These are phyloP conservation scores for Chironomus tentans DNA, from an alignment of 2,888 invertebrate species.

Conservation along the genomic window DNA sequence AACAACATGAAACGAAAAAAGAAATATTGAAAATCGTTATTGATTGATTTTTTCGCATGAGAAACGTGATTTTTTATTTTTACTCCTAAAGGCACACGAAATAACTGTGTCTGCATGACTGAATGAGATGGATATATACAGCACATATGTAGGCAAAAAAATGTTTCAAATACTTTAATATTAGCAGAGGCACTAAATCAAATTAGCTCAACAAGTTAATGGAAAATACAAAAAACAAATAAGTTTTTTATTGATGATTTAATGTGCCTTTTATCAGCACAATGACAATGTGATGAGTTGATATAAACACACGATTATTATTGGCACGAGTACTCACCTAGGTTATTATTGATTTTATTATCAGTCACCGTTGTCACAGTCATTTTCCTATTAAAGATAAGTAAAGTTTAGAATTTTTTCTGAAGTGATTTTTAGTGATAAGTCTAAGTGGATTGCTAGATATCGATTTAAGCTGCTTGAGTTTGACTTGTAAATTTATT, in stretches of 20 bases:
- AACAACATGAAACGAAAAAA: neutral
- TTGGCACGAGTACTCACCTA: conserved; percentile 1
- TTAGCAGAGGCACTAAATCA: neutral
- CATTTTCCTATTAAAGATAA: neutral
- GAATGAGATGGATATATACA: too few species aligned
- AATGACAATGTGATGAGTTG: neutral
- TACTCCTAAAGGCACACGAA: too few species aligned
- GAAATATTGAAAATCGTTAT: neutral
- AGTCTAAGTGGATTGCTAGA: too few species aligned
- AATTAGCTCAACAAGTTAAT: conserved; percentile 1
- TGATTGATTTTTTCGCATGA: neutral
- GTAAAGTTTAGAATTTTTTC: neutral
- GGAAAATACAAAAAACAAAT: neutral
- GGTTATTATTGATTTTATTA: neutral
- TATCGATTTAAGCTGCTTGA: too few species aligned
- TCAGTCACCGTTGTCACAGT: conserved; percentile 4
- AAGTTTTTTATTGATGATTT: neutral
- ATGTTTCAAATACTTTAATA: neutral
- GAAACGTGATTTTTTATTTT: neutral
- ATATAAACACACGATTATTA: too few species aligned
- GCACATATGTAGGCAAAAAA: too few species aligned
- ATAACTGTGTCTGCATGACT: too few species aligned
- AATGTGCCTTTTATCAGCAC: neutral
- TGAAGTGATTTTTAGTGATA: neutral
- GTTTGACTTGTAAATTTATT: too few species aligned